Evolutionary conservation across 1,140 invertebrate species (phyloP), one percentile per base, ranked within the genome.

Genomic region (Pissodes strobi): DNA sequence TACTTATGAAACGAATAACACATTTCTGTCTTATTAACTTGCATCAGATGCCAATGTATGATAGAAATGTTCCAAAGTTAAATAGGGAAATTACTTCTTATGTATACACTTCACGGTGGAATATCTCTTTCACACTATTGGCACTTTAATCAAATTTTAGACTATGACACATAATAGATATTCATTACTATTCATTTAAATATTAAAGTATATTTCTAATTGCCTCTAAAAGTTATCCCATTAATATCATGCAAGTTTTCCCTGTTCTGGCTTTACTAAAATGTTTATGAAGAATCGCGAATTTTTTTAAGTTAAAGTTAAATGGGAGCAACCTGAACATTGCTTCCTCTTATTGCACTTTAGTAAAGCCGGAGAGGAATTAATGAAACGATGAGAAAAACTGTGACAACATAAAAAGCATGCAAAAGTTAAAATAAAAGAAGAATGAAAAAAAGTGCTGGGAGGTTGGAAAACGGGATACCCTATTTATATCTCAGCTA

Each of bases 391-490:
- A 70, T 65, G 43, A 21, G 58, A 64, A 64, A 66, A 53, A 52
- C 61, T 55, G 55, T 48, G 66, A 68, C 46, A 65, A 62, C 57
- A 55, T 64, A 59, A 58, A 45, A 45, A 48, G 68, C 70, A 72
- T 72, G 70, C 70, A 70, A 57, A 6, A 65, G 55, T 64, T 49
- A 39, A 67, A 67, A 63, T 15, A 67, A 67, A 51, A 66, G 59
- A 73, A 57, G 67, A 60, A 51, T 52, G 53, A 71, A 67, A 70
- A 72, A 38, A 52, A 65, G 72, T 69, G 70, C 70, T 39, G 51
- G 71, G 70, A 71, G 23, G 51, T 60, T 63, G 69, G 68, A 67
- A 51, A 70, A 72, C 23, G 49, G 70, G 72, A 72, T 30, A 66
- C 69, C 72, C 72, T 72, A 70, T 52, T 12, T 45, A 55, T 55